Percentiles rank a stretch among this genome's conserved stretches.
Conservation (phyloP, 1,140 invertebrate genomes). For the Euwallacea fornicatus region DNA sequence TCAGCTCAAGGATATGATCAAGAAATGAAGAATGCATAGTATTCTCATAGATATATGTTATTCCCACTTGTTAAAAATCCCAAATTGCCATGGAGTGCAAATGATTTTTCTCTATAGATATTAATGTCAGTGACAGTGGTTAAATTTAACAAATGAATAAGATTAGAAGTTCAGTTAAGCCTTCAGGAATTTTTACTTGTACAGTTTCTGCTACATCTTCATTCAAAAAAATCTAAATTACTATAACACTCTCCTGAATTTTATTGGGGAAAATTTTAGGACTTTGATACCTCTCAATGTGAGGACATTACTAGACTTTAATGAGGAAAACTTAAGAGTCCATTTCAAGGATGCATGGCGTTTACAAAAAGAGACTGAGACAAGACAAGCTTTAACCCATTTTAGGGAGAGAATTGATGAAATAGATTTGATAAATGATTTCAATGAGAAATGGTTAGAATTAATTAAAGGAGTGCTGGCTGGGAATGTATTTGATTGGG, state of each 20-base stretch:
- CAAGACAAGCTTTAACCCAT: constrained; percentile 58
- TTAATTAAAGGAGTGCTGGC: constrained; percentile 63
- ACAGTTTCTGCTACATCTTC: too few relatives aligned
- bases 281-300: constrained; percentile 84
- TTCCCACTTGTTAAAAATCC: too few relatives aligned
- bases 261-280: constrained; percentile 45
- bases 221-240: too few relatives aligned
- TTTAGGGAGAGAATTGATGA: constrained; percentile 59
- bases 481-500: constrained; percentile 97
- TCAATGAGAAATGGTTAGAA: constrained; percentile 61
- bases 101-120: too few relatives aligned
- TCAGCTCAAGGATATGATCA: neutral
- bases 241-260: too few relatives aligned
- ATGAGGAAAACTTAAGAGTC: constrained; percentile 87
- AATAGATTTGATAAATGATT: constrained; percentile 60
- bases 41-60: too few relatives aligned
- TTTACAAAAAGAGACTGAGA: constrained; percentile 67
- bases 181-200: too few relatives aligned
- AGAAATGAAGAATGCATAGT: neutral
- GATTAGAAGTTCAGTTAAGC: too few relatives aligned
- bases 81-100: too few relatives aligned
- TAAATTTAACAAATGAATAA: too few relatives aligned
- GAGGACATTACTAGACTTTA: constrained; percentile 85
- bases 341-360: constrained; percentile 94
- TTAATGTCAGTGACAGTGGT: too few relatives aligned